Conservation (phyloP, 2,797 vertebrate species). For the Dendrocincla tyrannina region DNA sequence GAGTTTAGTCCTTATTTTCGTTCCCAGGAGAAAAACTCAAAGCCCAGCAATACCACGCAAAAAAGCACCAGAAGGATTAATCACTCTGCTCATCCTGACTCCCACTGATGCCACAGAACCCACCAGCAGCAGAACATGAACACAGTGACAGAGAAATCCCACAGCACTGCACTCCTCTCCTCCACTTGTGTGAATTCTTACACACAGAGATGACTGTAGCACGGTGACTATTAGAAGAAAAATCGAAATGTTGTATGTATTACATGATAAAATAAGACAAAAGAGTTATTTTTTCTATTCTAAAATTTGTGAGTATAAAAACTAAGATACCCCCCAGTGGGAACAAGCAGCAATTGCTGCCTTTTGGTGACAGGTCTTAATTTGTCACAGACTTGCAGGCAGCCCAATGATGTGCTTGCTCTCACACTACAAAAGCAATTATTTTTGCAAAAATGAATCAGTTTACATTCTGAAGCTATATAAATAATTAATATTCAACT, state of each 20-base stretch:
- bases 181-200: rapidly evolving
- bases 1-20: neutral
- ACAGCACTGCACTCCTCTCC: neutral
- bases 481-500: neutral
- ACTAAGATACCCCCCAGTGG: neutral
- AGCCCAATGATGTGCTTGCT: neutral
- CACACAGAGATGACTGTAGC: neutral
- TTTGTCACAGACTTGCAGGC: neutral
- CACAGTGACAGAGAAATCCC: neutral
- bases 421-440: neutral
- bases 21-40: neutral
- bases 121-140: neutral
- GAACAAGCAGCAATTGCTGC: conserved; percentile 15
- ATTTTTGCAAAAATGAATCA: neutral
- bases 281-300: neutral
- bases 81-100: neutral
- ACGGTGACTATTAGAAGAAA: neutral
- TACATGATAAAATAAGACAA: neutral
- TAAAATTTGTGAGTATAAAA: neutral
- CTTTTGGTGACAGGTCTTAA: neutral
- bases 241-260: neutral
- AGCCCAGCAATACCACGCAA: neutral
- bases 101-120: neutral
- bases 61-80: neutral
- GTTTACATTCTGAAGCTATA: neutral